A percentile compares a stretch with the other conserved stretches of the same genome.
Conservation (phyloP, 2,888 invertebrate species). For the Phyllotreta cruciferae region DNA sequence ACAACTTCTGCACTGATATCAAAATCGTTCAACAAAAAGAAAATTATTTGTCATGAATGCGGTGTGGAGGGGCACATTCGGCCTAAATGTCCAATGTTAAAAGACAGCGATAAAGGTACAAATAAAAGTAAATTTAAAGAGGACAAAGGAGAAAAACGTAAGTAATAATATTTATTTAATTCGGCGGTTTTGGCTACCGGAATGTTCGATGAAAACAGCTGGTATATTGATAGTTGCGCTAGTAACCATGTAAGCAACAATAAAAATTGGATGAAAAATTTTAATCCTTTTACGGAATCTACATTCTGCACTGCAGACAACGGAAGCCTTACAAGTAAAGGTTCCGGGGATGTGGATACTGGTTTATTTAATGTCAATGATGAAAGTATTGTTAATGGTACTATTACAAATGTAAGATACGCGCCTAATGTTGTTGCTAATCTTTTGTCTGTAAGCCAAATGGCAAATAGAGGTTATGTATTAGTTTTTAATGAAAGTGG, state of each 20-base stretch:
- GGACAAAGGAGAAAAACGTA: no score
- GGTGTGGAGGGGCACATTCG: background rate
- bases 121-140: background rate
- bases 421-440: slow-evolving; percentile 2
- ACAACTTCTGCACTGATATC: background rate
- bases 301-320: slow-evolving; percentile 1
- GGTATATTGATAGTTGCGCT: slow-evolving; percentile 8
- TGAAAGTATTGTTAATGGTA: background rate
- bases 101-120: background rate
- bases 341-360: background rate
- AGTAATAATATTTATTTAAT: background rate
- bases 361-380: background rate
- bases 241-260: slow-evolving; percentile 1
- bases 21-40: background rate
- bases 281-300: background rate
- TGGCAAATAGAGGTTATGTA: background rate
- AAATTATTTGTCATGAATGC: background rate
- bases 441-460: slow-evolving; percentile 2
- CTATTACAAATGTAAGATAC: slow-evolving; percentile 10
- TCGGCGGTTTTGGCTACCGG: background rate
- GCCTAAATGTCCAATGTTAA: background rate
- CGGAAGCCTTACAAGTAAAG: background rate
- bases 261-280: slow-evolving; percentile 2
- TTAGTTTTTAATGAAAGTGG: slow-evolving; percentile 3
- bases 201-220: background rate